Base-by-base conservation (phyloP, 2,888 invertebrate species). In the Erebia palarica region DNA sequence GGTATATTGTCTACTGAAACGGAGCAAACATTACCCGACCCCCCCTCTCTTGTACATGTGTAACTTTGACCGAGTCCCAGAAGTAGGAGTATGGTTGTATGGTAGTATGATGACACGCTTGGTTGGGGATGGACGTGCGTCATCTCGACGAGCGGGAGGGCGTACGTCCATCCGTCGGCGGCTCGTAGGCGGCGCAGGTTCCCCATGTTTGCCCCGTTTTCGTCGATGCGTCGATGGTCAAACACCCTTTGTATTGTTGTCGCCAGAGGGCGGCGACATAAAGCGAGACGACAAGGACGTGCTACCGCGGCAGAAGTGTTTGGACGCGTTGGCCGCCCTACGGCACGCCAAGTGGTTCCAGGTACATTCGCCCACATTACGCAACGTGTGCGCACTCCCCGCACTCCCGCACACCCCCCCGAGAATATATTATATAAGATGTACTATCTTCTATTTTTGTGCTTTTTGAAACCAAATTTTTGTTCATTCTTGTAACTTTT, bases 271-370 rank as follows among this genome's bases (percentile, higher is more conserved):
- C 87, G 95, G 93, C 93, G 91, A 94, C 93, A 94, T 92, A 94
- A 94, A 92, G 94, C 95, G 95, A 94, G 96, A 96, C 95, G 96
- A 96, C 95, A 96, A 96, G 94, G 99, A 99, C 95, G 97, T 98
- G 94, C 97, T 99, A 95, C 98, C 98, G 96, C 98, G 98, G 95
- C 97, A 98, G 95, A 98, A 98, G 95, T 99, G 99, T 96, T 97
- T 99, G 95, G 97, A 98, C 96, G 99, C 99, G 95, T 97, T 99
- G 95, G 99, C 99, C 95, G 98, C 98, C 94, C 97, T 99, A 94
- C 98, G 99, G 95, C 99, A 99, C 96, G 98, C 99, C 95, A 99
- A 99, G 96, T 99, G 99, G 99, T 99, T 99, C 97, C 99, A 99
- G 98, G 98, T 98, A 92, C 92, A 86, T 86, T 93, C 86, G 94